A percentile compares a stretch with the other conserved stretches of the same genome.
These are phyloP conservation scores for Apis laboriosa DNA, from an alignment of 1,140 invertebrate genomes.

Conservation along the genomic window DNA sequence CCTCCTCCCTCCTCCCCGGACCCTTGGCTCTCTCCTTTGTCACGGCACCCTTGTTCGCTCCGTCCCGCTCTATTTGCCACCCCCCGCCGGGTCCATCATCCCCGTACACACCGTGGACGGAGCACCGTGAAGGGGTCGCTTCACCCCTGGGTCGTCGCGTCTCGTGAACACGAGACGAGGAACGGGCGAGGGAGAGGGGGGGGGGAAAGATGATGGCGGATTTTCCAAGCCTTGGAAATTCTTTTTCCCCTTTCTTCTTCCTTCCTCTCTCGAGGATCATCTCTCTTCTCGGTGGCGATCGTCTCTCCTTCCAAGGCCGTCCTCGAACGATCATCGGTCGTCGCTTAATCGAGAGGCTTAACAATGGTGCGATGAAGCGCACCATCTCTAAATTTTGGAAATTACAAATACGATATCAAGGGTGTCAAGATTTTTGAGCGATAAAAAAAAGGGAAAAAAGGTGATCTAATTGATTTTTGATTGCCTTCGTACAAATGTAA, in stretches of 20 bases:
- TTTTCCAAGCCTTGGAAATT: not conserved
- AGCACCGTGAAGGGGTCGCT: conserved; percentile 52
- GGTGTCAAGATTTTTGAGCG: too few species aligned
- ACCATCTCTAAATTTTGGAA: too few species aligned
- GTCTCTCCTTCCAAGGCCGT: too few species aligned
- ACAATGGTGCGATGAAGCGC: too few species aligned
- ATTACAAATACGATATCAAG: too few species aligned
- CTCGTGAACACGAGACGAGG: conserved; percentile 31
- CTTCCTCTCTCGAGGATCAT: conserved; percentile 2
- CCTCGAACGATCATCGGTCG: too few species aligned
- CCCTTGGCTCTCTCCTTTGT: conserved; percentile 76
- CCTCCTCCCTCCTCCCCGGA: conserved; percentile 48
- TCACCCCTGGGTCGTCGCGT: not conserved
- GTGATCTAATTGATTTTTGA: too few species aligned
- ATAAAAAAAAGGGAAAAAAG: too few species aligned
- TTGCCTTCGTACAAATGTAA: too few species aligned
- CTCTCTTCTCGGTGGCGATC: too few species aligned
- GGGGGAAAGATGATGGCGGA: conserved; percentile 10
- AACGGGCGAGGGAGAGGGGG: too few species aligned
- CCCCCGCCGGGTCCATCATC: conserved; percentile 70
- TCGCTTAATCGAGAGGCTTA: too few species aligned
- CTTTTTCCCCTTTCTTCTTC: conserved; percentile 47
- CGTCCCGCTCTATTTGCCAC: conserved; percentile 77
- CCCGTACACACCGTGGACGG: conserved; percentile 65
- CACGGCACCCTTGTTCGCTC: conserved; percentile 78